Percentiles rank a stretch among this genome's conserved stretches.
Conservation (phyloP, 2,797 vertebrate genomes). For the Thaleichthys pacificus region DNA sequence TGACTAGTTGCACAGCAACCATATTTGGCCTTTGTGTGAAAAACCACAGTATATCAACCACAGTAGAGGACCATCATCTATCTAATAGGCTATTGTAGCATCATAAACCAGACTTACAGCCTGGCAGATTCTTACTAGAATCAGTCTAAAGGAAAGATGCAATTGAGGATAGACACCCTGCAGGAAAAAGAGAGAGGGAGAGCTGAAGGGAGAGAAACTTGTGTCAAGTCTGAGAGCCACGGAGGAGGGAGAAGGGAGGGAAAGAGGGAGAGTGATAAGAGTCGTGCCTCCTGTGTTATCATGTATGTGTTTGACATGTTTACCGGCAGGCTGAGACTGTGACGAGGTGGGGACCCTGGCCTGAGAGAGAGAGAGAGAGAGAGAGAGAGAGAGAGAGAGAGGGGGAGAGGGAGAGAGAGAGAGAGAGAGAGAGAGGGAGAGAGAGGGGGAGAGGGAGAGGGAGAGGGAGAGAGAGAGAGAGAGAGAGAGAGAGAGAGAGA, state of each 20-base stretch:
- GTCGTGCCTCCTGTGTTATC: background rate
- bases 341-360: conserved; percentile 18
- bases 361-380: background rate
- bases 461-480: background rate
- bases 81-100: conserved; percentile 54
- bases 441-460: background rate
- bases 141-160: conserved; percentile 13
- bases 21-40: conserved; percentile 44
- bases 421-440: conserved; percentile 1
- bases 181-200: background rate
- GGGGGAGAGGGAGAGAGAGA: background rate
- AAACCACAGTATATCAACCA: conserved; percentile 11
- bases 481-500: background rate
- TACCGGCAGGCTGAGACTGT: conserved; percentile 10
- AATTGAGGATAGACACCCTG: too few relatives aligned
- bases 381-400: background rate
- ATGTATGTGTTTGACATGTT: conserved; percentile 16
- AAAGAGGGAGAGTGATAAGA: background rate
- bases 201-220: background rate
- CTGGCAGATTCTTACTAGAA: conserved; percentile 34
- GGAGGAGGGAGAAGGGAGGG: background rate
- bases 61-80: background rate
- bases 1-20: conserved; percentile 50
- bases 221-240: too few relatives aligned
- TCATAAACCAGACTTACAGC: conserved; percentile 47